phyloP scores from a whole-genome alignment of 2,797 vertebrate species.

The Thaleichthys pacificus region DNA sequence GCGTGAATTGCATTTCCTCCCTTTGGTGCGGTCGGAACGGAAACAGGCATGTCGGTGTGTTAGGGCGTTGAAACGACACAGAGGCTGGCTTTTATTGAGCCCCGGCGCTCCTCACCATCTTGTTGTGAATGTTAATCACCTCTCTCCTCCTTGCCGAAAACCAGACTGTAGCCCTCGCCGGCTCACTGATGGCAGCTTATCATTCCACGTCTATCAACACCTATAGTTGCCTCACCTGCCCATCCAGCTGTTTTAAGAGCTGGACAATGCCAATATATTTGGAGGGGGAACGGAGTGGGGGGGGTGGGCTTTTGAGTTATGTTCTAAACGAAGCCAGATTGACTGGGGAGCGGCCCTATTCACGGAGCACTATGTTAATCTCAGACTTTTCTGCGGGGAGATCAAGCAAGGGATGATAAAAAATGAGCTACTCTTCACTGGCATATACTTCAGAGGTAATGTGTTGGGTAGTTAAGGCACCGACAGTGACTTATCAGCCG shows the following conservation, averaged over 20 bases:
- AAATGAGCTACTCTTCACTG: constrained; percentile 55
- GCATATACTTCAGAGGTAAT: constrained; percentile 66
- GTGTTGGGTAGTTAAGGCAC: constrained; percentile 67
- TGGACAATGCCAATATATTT: too few species aligned
- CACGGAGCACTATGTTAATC: constrained; percentile 47
- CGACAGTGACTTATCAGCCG: constrained; percentile 68
- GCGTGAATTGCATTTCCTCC: constrained; percentile 12
- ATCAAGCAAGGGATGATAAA: constrained; percentile 56
- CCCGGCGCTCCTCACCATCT: neutral
- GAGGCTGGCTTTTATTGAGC: constrained; percentile 18
- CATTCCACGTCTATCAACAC: constrained; percentile 44
- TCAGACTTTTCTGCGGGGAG: constrained; percentile 42
- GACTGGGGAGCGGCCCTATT: constrained; percentile 43
- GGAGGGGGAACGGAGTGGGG: neutral
- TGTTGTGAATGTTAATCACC: constrained; percentile 1
- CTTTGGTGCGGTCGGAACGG: constrained; percentile 14
- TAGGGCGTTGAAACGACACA: neutral
- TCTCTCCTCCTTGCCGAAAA: constrained; percentile 16
- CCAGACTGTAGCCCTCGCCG: neutral
- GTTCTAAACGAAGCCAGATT: constrained; percentile 53
- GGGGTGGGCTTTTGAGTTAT: constrained; percentile 32
- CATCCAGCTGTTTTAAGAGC: too few species aligned
- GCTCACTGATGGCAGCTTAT: neutral
- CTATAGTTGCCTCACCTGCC: constrained; percentile 21
- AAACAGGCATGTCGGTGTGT: neutral